Conservation (phyloP, 2,113 vertebrate species). For the Azemiops feae region DNA sequence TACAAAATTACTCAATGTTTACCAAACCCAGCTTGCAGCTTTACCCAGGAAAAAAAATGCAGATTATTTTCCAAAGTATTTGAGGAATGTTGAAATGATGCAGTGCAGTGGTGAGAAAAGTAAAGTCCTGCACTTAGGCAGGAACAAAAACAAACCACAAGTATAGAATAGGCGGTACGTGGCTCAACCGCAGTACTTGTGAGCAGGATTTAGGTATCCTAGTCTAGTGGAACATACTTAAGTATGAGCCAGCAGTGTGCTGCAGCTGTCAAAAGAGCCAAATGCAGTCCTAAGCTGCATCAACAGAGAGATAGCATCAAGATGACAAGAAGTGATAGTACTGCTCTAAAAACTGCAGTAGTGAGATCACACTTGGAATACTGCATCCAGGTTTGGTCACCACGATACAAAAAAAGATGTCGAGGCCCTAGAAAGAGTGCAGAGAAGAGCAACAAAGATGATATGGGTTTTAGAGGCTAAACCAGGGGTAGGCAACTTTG, state of each 20-base stretch:
- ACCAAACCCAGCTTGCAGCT: neutral
- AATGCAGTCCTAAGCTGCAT: neutral
- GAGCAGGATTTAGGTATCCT: neutral
- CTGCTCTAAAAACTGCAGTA: too few species aligned
- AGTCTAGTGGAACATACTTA: neutral
- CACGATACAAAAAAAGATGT: too few species aligned
- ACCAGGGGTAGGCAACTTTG: too few species aligned
- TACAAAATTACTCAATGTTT: neutral
- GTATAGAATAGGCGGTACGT: too few species aligned
- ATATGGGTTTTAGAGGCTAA: neutral
- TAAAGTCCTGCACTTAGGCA: too few species aligned
- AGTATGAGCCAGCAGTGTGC: neutral
- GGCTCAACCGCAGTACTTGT: too few species aligned
- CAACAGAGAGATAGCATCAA: neutral
- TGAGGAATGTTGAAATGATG: neutral
- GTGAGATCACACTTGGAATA: too few species aligned
- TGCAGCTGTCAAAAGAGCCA: neutral
- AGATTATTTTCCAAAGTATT: neutral
- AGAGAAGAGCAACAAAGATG: neutral
- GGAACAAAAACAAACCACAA: too few species aligned
- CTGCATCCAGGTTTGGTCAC: too few species aligned
- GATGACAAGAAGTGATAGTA: neutral
- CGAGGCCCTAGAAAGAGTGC: too few species aligned
- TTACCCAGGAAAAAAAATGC: neutral
- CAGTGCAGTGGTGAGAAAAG: too few species aligned